Conservation (phyloP, 2,888 invertebrate species). For the Hypsopygia costalis region DNA sequence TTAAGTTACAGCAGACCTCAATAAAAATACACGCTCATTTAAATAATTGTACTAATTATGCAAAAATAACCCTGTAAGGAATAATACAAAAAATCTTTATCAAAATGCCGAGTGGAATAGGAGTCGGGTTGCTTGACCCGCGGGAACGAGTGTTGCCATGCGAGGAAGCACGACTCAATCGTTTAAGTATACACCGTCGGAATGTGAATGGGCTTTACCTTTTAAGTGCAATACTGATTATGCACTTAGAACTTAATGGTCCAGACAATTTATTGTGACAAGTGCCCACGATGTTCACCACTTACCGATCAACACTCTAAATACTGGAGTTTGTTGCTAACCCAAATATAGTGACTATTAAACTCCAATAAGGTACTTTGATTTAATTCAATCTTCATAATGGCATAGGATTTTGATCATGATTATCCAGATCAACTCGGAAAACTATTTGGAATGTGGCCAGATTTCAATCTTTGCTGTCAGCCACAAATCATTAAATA, state of each 20-base stretch:
- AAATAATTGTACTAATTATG: too few relatives aligned
- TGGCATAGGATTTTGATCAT: not conserved
- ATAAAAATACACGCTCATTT: too few relatives aligned
- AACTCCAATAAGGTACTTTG: too few relatives aligned
- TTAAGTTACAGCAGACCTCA: too few relatives aligned
- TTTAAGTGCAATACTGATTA: not conserved
- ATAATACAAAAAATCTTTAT: too few relatives aligned
- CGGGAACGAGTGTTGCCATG: slow-evolving; percentile 1
- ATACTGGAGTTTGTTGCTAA: too few relatives aligned
- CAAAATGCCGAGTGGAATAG: not conserved
- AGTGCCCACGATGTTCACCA: not conserved
- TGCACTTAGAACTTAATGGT: not conserved
- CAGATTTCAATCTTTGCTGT: not conserved
- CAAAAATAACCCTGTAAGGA: not conserved
- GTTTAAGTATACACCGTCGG: not conserved
- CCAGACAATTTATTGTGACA: not conserved
- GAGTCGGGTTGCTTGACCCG: not conserved
- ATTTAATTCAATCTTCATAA: not conserved
- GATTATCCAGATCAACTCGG: not conserved
- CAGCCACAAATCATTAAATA: not conserved
- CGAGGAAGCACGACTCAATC: not conserved
- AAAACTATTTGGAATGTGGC: not conserved
- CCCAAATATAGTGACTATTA: too few relatives aligned
- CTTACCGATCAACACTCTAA: not conserved
- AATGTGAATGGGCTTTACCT: not conserved